Conservation (phyloP, 2,888 invertebrate genomes). For the Cantharis nigra region DNA sequence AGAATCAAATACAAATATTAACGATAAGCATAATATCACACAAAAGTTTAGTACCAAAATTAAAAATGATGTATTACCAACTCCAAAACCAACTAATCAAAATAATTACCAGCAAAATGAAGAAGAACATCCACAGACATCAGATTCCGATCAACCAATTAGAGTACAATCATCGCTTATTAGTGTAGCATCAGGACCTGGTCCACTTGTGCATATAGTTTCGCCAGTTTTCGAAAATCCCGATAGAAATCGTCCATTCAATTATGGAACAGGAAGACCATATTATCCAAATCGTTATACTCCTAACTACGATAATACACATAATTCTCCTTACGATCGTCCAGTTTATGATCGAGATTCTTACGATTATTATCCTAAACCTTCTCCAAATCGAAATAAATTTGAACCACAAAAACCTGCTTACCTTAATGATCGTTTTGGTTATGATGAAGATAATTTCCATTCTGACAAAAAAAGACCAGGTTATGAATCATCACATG, state of each 20-base stretch:
- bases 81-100: neutral
- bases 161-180: constrained; percentile 18
- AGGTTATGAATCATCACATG: neutral
- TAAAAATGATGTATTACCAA: neutral
- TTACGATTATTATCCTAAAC: neutral
- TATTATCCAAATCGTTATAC: constrained; percentile 8
- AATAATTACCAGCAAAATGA: neutral
- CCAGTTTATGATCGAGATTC: neutral
- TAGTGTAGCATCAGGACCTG: constrained; percentile 5
- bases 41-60: neutral
- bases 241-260: neutral
- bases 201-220: neutral
- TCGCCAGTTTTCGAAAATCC: neutral
- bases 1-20: neutral
- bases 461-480: neutral
- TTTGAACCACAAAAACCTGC: neutral
- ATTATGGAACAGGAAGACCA: constrained; percentile 11
- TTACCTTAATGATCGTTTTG: neutral
- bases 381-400: neutral
- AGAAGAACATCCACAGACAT: neutral
- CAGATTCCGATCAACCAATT: constrained; percentile 1
- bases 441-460: neutral
- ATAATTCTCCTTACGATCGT: neutral
- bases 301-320: neutral
- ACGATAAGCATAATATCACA: neutral